phyloP scores from a whole-genome alignment of 2,888 invertebrate species.

The Sisyra nigra region DNA sequence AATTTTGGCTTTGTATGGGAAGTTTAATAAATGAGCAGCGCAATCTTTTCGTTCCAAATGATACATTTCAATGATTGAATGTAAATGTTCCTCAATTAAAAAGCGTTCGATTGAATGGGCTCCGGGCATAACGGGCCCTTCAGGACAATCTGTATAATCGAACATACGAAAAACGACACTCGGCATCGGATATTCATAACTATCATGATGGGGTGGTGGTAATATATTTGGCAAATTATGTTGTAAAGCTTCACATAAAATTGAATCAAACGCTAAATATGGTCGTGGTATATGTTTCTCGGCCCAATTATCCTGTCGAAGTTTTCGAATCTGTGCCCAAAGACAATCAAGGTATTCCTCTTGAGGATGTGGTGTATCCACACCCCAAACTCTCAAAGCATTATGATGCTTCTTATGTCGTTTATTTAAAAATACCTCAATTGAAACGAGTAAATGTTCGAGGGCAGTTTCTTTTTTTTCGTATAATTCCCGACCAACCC shows the following conservation, averaged over 20 bases:
- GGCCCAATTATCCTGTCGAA: constrained; percentile 89
- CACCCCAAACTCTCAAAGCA: constrained; percentile 84
- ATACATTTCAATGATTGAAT: constrained; percentile 81
- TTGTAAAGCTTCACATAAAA: constrained; percentile 88
- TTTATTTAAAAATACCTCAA: constrained; percentile 85
- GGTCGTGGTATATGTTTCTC: constrained; percentile 93
- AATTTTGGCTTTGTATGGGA: constrained; percentile 84
- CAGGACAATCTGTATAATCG: constrained; percentile 97
- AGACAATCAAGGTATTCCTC: constrained; percentile 94
- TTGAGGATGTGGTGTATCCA: constrained; percentile 90
- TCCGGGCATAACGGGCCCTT: constrained; percentile 80
- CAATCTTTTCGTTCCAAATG: constrained; percentile 87
- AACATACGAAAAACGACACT: constrained; percentile 92
- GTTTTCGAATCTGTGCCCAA: constrained; percentile 86
- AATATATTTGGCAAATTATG: constrained; percentile 84
- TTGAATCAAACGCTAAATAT: constrained; percentile 89
- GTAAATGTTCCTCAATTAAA: constrained; percentile 92
- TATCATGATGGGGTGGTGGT: constrained; percentile 86
- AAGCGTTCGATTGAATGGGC: constrained; percentile 96
- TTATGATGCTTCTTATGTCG: constrained; percentile 86
- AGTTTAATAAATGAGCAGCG: constrained; percentile 79
- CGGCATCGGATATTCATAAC: constrained; percentile 85
- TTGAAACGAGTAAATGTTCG: constrained; percentile 74
- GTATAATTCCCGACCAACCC: constrained; percentile 91
- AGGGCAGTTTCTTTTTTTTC: constrained; percentile 92